Percentiles rank a stretch among this genome's conserved stretches.
phyloP scores from a whole-genome alignment of 2,797 vertebrate genomes.

The Propithecus perrieri region DNA sequence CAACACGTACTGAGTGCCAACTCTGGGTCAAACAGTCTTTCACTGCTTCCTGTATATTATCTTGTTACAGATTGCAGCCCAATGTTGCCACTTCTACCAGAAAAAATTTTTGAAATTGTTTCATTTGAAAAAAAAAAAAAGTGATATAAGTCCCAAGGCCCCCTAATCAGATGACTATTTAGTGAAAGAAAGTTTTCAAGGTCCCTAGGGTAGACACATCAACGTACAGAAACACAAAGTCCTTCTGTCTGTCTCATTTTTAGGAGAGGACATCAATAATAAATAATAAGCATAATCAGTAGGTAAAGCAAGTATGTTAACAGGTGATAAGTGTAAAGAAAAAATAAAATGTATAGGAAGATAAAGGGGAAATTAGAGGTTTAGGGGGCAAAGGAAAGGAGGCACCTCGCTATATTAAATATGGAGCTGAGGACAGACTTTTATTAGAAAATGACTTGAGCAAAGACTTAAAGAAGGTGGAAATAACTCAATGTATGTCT shows the following conservation, averaged over 20 bases:
- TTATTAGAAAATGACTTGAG: background rate
- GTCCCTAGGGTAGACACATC: accelerated
- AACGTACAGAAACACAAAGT: background rate
- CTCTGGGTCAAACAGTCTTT: background rate
- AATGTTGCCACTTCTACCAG: background rate
- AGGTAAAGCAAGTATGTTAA: background rate
- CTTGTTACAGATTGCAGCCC: background rate
- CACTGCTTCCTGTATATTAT: background rate
- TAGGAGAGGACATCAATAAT: background rate
- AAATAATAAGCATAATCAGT: background rate
- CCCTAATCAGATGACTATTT: background rate
- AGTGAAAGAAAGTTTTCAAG: background rate
- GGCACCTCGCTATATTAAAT: background rate
- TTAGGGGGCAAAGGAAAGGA: accelerated
- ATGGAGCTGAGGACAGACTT: background rate
- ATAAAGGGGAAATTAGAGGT: background rate
- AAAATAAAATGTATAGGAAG: background rate
- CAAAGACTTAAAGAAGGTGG: background rate
- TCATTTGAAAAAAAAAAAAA: background rate
- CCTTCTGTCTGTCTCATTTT: background rate
- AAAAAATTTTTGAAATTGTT: background rate
- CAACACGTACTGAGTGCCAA: background rate
- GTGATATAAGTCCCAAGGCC: background rate
- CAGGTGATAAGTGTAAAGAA: background rate
- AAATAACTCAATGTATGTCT: background rate